These are phyloP conservation scores for Cheilosia impressa DNA, from an alignment of 2,888 invertebrate genomes.

Conservation along the genomic window DNA sequence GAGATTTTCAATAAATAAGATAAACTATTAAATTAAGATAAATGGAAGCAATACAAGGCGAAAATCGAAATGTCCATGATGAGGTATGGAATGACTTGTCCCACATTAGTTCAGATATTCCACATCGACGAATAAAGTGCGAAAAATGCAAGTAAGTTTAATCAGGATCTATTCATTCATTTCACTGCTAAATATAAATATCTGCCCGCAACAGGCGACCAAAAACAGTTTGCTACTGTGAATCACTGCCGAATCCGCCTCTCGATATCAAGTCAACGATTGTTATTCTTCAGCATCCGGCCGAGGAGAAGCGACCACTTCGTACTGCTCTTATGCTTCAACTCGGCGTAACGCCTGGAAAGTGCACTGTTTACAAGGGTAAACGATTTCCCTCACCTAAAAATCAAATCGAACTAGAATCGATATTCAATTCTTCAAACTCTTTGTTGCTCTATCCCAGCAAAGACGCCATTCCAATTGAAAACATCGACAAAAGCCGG, in stretches of 20 bases:
- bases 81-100: constrained; percentile 89
- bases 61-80: constrained; percentile 57
- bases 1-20: background rate
- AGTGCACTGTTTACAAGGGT: constrained; percentile 88
- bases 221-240: constrained; percentile 94
- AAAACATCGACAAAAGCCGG: constrained; percentile 83
- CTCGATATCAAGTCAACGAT: constrained; percentile 89
- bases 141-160: constrained; percentile 88
- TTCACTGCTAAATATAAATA: background rate
- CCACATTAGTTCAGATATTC: constrained; percentile 91
- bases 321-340: constrained; percentile 95
- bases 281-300: constrained; percentile 95
- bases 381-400: constrained; percentile 91
- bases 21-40: too few relatives aligned
- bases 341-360: constrained; percentile 89
- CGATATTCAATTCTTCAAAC: constrained; percentile 86
- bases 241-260: constrained; percentile 89
- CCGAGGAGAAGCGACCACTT: constrained; percentile 94
- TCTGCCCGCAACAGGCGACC: constrained; percentile 88
- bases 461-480: constrained; percentile 88
- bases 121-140: constrained; percentile 88
- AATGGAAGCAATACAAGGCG: constrained; percentile 35
- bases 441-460: constrained; percentile 93
- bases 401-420: constrained; percentile 85
- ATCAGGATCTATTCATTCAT: background rate